Base-by-base conservation (phyloP, 2,888 invertebrate genomes). In the Tetanocera ferruginea region DNA sequence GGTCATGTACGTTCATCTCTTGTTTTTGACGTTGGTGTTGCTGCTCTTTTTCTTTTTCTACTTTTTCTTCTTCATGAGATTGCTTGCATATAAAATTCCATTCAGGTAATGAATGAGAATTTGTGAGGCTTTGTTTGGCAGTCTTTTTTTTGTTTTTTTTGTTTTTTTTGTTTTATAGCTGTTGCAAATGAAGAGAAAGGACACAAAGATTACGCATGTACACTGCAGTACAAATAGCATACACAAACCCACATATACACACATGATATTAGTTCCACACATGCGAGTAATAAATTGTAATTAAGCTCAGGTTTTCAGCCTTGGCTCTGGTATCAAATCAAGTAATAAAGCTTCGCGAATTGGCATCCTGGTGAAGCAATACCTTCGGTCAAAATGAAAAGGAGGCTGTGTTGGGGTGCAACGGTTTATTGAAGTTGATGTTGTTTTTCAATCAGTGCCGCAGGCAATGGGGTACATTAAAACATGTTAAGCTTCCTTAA, bases 281-380 rank as follows among this genome's bases (percentile, higher is more conserved):
- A 79, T 76, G 69, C 62, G 77, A 73, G 73, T 77, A 72, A 77
- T 77, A 79, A 79, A 79, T 79, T 64, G 75, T 60, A 77, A 77
- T 79, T 77, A 79, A 79, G 73, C 57, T 52, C 49, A 49, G 71
- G 76, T 52, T 78, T 69, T 70, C 78, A 66, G 76, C 23, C 14
- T 25, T 31, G 69, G 60, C 60, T 66, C 69, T 60, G 57, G 37
- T 34, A 43, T n/a, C 49, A 57, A 72, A 52, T 57, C 43, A 52
- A 64, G 71, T 74, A 76, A 76, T 55, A 73, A 76, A 62, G 57
- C 69, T 49, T 52, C 31, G 34, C 8, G 28, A 34, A 43, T 60
- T 43, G 67, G 37, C 66, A 11, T 11, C 51, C 17, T 9, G 43
- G 25, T n/a, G 64, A 3, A 8, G 23, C 23, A 19, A 19, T 5